A percentile compares a stretch with the other conserved stretches of the same genome.
These are phyloP conservation scores for Philopotamus ludificatus DNA, from an alignment of 1,140 invertebrate genomes.

Conservation along the genomic window DNA sequence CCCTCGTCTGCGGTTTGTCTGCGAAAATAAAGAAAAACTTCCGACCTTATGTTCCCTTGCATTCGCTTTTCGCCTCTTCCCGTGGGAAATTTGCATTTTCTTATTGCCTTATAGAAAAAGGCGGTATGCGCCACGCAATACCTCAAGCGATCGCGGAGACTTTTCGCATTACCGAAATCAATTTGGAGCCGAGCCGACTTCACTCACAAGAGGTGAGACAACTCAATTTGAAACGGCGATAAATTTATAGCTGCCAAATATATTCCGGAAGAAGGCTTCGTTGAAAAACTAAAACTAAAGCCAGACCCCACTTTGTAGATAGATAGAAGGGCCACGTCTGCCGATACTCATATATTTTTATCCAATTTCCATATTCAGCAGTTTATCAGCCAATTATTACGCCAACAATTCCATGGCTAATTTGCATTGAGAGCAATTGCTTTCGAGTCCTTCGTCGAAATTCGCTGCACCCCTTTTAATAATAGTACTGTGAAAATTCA, in stretches of 20 bases:
- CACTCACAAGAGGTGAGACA: slow-evolving; percentile 17
- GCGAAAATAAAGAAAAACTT: slow-evolving; percentile 22
- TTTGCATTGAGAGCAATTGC: too few species aligned
- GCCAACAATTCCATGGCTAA: too few species aligned
- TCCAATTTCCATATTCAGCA: too few species aligned
- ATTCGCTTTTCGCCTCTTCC: slow-evolving; percentile 23
- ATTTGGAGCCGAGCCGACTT: slow-evolving; percentile 31
- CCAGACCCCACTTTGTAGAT: too few species aligned
- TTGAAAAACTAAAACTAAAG: too few species aligned
- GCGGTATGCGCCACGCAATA: slow-evolving; percentile 20
- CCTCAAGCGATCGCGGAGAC: slow-evolving; percentile 29
- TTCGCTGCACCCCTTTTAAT: slow-evolving; percentile 15
- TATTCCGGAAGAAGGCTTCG: too few species aligned
- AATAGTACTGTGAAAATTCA: slow-evolving; percentile 21
- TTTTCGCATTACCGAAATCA: slow-evolving; percentile 40
- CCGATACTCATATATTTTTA: too few species aligned
- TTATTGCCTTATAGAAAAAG: slow-evolving; percentile 31
- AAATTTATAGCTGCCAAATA: slow-evolving; percentile 4
- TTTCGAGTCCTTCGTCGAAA: too few species aligned
- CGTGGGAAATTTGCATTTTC: slow-evolving; percentile 41
- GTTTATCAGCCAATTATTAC: too few species aligned
- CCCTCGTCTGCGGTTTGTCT: slow-evolving; percentile 21
- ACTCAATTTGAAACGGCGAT: slow-evolving; percentile 32
- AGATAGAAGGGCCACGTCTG: too few species aligned
- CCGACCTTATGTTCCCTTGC: slow-evolving; percentile 34